Base-by-base conservation (phyloP, 2,113 vertebrate genomes). In the Papio anubis region DNA sequence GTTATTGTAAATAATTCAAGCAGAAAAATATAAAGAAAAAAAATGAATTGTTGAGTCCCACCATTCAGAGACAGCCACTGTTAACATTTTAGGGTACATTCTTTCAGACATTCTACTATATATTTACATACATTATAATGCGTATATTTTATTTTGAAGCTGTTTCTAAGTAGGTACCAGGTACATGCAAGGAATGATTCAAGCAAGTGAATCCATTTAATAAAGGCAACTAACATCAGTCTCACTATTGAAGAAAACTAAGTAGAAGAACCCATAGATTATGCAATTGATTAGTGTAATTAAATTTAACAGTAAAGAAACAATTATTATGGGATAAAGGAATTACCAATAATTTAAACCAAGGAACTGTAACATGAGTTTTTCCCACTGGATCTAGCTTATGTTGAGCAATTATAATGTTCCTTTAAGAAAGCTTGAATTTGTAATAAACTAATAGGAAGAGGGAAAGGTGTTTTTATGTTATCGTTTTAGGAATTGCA, bases 401-500 rank as follows among this genome's bases (percentile, higher is more conserved):
- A 66, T 3, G 8, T 89, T 89, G 61, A 84, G 4, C 32, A 93
- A 79, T 96, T 61, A 50, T 38, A 80, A 80, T 35, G 6, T 50
- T 91, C 57, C n/a, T 70, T 97, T 82, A 57, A 94, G 43, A 92
- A 87, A 68, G 9, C 25, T 80, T 88, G 48, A 86, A 45, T 72
- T 92, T 93, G 84, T 76, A 92, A 89, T 81, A 89, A 96, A 94
- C 32, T 30, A 55, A 84, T 76, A 61, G 83, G 84, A 72, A 92
- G 20, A 79, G 38, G 87, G 75, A 78, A 61, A 81, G 61, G 21
- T 76, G 43, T 86, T 85, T 81, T 87, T 84, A 61, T 79, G 81
- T 79, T 92, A 94, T 72, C 45, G 48, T 90, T 87, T 94, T 85
- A 96, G 72, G 70, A 96, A 81, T 30, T 72, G 13, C 78, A 78